phyloP scores from a whole-genome alignment of 2,888 invertebrate genomes.

The Actias luna region DNA sequence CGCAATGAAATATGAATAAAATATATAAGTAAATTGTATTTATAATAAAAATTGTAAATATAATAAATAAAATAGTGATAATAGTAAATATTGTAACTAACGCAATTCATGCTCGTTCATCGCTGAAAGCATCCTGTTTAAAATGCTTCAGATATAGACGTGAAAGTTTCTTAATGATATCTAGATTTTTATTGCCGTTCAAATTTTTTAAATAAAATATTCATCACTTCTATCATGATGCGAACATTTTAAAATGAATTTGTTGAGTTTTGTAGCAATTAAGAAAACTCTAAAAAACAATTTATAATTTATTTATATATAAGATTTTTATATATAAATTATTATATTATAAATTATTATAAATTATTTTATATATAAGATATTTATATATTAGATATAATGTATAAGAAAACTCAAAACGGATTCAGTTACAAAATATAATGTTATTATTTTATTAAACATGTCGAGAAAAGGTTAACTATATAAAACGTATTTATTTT shows the following conservation, averaged over 20 bases:
- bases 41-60: not conserved
- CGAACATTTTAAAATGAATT: not conserved
- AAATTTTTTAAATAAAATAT: not conserved
- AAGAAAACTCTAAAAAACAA: not conserved
- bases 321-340: too few relatives aligned
- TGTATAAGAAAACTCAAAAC: not conserved
- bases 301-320: too few relatives aligned
- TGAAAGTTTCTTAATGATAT: not conserved
- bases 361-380: too few relatives aligned
- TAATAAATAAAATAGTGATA: too few relatives aligned
- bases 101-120: not conserved
- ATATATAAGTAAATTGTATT: not conserved
- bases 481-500: not conserved
- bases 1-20: not conserved
- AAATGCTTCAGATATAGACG: not conserved
- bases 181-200: not conserved
- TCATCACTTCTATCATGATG: not conserved
- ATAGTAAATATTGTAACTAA: not conserved
- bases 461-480: not conserved
- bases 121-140: not conserved
- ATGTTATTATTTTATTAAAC: not conserved
- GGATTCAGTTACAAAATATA: not conserved
- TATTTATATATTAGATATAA: too few relatives aligned
- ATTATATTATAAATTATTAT: too few relatives aligned
- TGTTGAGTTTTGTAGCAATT: not conserved